These are phyloP conservation scores for Polyommatus icarus DNA, from an alignment of 2,888 invertebrate species.

Conservation along the genomic window DNA sequence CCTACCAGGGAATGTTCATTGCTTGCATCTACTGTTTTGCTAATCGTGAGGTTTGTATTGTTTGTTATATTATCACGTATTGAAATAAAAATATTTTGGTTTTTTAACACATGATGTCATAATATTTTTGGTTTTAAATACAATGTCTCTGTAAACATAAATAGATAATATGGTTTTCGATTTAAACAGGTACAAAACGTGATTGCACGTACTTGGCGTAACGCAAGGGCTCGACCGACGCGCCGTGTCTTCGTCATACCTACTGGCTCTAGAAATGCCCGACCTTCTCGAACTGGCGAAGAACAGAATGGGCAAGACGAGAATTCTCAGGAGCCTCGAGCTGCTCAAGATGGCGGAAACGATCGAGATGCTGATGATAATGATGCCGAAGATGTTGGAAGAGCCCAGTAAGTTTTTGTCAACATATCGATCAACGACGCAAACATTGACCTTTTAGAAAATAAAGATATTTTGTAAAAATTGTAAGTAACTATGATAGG, in stretches of 20 bases:
- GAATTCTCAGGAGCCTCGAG: background rate
- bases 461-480: background rate
- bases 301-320: background rate
- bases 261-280: background rate
- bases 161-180: background rate
- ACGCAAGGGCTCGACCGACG: background rate
- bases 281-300: background rate
- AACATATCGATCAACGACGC: background rate
- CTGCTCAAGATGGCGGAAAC: background rate
- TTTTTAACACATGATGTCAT: background rate
- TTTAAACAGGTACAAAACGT: background rate
- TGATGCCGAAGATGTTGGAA: background rate
- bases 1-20: constrained; percentile 92
- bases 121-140: background rate
- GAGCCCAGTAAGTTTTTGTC: background rate
- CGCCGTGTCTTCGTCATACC: background rate
- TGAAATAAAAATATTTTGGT: background rate
- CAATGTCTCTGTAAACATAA: background rate
- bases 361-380: background rate
- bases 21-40: constrained; percentile 90
- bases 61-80: background rate
- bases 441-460: background rate
- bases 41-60: constrained; percentile 86
- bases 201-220: background rate
- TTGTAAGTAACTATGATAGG: no score